Evolutionary conservation across 1,140 invertebrate genomes (phyloP).

Genomic region (Eciton burchellii): DNA sequence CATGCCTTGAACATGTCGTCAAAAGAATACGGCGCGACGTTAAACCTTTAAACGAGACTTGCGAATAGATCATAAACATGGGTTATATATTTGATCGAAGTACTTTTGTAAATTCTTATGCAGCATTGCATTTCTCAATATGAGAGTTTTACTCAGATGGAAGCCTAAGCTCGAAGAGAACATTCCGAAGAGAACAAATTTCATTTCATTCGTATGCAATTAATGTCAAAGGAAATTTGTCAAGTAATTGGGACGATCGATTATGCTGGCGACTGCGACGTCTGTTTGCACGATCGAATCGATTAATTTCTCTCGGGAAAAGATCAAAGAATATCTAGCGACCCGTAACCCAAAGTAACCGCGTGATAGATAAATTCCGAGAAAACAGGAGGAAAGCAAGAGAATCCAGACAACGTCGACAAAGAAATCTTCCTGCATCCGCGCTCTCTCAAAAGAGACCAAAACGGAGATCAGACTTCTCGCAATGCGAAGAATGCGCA

Average conservation of each 20-base stretch:
- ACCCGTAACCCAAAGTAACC: constrained; percentile 3
- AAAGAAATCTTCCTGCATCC: background rate
- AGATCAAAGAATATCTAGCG: background rate
- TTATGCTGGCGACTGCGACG: background rate
- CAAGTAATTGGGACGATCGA: background rate
- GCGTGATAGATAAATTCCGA: background rate
- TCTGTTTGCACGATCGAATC: background rate
- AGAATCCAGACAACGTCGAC: constrained; percentile 15
- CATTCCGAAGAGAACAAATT: background rate
- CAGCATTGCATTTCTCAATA: background rate
- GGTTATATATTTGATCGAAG: background rate
- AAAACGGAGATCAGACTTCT: background rate
- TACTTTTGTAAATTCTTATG: background rate
- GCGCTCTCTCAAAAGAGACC: background rate
- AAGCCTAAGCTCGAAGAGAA: background rate
- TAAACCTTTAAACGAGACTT: background rate
- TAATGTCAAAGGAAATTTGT: background rate
- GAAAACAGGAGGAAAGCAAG: constrained; percentile 6
- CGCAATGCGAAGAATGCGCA: background rate
- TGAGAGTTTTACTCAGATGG: background rate
- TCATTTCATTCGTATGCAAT: constrained; percentile 4
- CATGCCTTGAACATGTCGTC: background rate
- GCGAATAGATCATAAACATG: background rate
- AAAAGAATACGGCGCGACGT: background rate
- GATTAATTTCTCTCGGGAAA: constrained; percentile 31